Evolutionary conservation across 2,113 vertebrate genomes (phyloP).

Genomic region (Sinocyclocheilus anophthalmus): DNA sequence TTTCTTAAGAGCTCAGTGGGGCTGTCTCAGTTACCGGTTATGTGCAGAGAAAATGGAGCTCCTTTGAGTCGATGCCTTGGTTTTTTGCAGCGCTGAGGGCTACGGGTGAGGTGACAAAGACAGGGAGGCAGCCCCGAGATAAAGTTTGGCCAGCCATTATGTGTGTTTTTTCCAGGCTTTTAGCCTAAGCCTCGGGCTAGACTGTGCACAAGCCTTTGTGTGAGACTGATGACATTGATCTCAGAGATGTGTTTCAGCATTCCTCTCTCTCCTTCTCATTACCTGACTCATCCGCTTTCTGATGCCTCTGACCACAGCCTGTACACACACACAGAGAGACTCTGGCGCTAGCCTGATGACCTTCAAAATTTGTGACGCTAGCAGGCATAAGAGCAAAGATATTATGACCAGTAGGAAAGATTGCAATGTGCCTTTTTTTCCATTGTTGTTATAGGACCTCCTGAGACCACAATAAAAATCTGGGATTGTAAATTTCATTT

Average conservation of each 20-base stretch:
- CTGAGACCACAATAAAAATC: background rate
- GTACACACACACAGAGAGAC: slow-evolving; percentile 34
- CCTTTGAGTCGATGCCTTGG: slow-evolving; percentile 23
- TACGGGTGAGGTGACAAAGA: slow-evolving; percentile 38
- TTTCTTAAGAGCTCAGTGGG: slow-evolving; percentile 54
- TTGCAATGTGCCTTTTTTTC: background rate
- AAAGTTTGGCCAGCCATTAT: slow-evolving; percentile 32
- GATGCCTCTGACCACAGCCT: slow-evolving; percentile 46
- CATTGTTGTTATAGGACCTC: background rate
- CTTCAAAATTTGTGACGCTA: slow-evolving; percentile 41
- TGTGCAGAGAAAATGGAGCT: slow-evolving; percentile 51
- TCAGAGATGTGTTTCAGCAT: slow-evolving; percentile 47
- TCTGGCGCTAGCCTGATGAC: slow-evolving; percentile 39
- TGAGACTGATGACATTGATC: slow-evolving; percentile 50
- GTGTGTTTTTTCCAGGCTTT: slow-evolving; percentile 19
- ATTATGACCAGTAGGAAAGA: background rate
- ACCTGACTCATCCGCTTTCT: slow-evolving; percentile 54
- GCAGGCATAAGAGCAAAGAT: background rate
- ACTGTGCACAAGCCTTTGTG: slow-evolving; percentile 41
- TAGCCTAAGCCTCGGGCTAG: slow-evolving; percentile 41
- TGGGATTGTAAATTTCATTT: background rate
- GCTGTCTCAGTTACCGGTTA: slow-evolving; percentile 58
- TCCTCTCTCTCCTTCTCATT: slow-evolving; percentile 53
- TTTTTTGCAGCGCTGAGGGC: slow-evolving; percentile 17
- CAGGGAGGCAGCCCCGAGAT: slow-evolving; percentile 41